Base-by-base conservation (phyloP, 2,113 vertebrate genomes). In the Corythaeola cristata region DNA sequence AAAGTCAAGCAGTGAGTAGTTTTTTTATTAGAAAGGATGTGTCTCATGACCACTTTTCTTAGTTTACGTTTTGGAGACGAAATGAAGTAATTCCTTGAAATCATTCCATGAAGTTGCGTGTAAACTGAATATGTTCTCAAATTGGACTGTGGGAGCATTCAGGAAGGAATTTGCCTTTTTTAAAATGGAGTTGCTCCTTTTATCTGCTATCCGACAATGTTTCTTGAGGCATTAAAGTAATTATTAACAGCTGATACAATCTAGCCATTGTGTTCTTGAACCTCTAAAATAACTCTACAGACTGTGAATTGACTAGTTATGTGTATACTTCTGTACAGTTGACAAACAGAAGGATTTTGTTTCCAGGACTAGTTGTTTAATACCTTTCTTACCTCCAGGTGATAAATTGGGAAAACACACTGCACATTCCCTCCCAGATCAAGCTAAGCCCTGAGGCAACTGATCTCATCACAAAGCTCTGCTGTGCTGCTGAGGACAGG, bases 341-440 rank as follows among this genome's bases (percentile, higher is more conserved):
- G 85, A 60, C 60, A 35, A 13, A 60, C 1, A 0, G 52, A 84
- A 81, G 35, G 55, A n/a, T 77, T 92, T 53, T 49, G 49, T 74
- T 92, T 72, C 28, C 7, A 45, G 37, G 28, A 58, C 56, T 44
- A 71, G 67, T 32, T 55, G 30, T 24, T 73, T 50, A 73, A 75
- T 88, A 24, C 86, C 22, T 90, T 89, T 97, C 85, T 95, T 89
- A 35, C 90, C 56, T 75, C 20, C 95, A 99, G 99, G 99, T 99
- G 81, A 99, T 99, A 82, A 99, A 99, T 95, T 99, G 99, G 99
- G 99, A 99, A 97, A 99, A 97, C 97, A 99, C 99, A 0, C 98
- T 99, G 83, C 99, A 99, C 98, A 99, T 99, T 91, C 99, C 99
- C 2, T 97, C 99, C 2, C 99, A 99, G 98, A 98, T 99, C 81